phyloP scores from a whole-genome alignment of 2,113 vertebrate genomes.

The Phylloscopus trochiloides region DNA sequence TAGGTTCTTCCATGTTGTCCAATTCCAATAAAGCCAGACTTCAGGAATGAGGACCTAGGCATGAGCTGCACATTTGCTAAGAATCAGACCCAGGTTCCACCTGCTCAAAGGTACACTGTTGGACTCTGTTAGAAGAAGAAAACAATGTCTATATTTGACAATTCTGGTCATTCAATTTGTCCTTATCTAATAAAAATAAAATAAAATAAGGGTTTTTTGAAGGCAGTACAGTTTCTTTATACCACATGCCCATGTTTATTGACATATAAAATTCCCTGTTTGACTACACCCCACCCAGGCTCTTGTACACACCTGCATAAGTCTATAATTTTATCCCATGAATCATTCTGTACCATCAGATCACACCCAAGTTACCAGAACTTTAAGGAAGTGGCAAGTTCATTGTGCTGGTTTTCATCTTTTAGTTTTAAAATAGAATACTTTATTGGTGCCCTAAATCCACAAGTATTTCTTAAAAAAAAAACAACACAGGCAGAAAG shows the following conservation, averaged over 20 bases:
- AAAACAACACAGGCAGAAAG: background rate
- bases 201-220: background rate
- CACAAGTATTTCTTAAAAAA: background rate
- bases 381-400: conserved; percentile 64
- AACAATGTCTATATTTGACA: background rate
- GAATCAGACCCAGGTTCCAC: background rate
- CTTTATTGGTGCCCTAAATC: conserved; percentile 63
- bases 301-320: conserved; percentile 75
- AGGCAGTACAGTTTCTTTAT: conserved; percentile 20
- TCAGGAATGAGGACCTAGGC: background rate
- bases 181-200: conserved; percentile 47
- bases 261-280: conserved; percentile 57
- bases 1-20: background rate
- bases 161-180: background rate
- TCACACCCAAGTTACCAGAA: conserved; percentile 77
- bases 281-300: conserved; percentile 64
- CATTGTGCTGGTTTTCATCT: conserved; percentile 58
- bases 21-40: background rate
- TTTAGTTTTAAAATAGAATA: conserved; percentile 42
- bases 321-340: conserved; percentile 76
- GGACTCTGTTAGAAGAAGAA: background rate
- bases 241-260: conserved; percentile 51
- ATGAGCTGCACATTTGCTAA: background rate
- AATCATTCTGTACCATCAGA: conserved; percentile 70
- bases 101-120: background rate